Base-by-base conservation (phyloP, 2,797 vertebrate species). In the Trachops cirrhosus region DNA sequence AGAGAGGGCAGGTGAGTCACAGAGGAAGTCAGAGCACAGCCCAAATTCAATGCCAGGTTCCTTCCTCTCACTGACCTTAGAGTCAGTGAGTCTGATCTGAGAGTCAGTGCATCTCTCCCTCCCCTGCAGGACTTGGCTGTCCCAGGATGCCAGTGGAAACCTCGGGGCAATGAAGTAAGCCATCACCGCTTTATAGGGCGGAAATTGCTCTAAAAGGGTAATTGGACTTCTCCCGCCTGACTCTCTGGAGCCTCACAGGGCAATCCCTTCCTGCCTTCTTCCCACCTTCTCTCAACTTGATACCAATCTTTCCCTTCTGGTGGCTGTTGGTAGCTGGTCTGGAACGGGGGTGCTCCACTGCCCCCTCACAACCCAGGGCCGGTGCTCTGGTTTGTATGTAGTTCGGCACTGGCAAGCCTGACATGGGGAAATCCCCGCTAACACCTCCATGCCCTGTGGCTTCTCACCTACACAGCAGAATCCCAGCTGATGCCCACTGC, bases 201-300 rank as follows among this genome's bases (percentile, higher is more conserved):
- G 95, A 94, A 95, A 95, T 82, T 86, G 75, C 92, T 91, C 91
- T 22, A 9, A 95, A 94, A 95, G 75, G 71, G 71, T 48, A 94
- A 85, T 54, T 95, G 83, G 52, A 37, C 84, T 92, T 85, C 93
- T 80, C 54, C 70, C 54, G 22, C 59, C 59, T 89, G 48, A 52
- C 57, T 18, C 67, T 92, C 91, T 79, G 52, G 90, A 87, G 75
- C 46, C 48, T 80, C 11, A 2, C 24, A 57, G 89, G 86, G 37
- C 22, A 41, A 9, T 32, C 44, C 39, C 32, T 41, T 44, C 52
- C 62, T 90, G 29, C 24, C 62, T 32, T 87, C 59, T 64, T 91
- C 80, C 37, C 88, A 68, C 9, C 34, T 50, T 29, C 59, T 89
- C 15, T 50, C 24, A 57, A 12, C 46, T 67, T 34, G 34, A 71